phyloP scores from a whole-genome alignment of 2,797 vertebrate genomes.

The Danionella dracula region DNA sequence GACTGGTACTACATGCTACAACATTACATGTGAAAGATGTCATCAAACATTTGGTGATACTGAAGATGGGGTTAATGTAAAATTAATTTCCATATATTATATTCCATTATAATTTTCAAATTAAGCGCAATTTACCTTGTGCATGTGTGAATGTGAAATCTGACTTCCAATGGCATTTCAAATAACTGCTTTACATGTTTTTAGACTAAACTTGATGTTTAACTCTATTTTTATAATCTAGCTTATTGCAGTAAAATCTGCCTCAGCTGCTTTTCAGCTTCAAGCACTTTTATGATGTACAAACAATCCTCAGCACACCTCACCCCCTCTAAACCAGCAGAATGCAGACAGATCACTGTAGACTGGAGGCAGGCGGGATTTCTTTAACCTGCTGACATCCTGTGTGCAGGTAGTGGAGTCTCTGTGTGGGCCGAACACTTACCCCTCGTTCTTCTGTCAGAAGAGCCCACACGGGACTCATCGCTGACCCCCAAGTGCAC shows the following conservation, averaged over 20 bases:
- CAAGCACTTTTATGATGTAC: conserved; percentile 11
- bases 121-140: too few relatives aligned
- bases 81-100: too few relatives aligned
- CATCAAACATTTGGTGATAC: too few relatives aligned
- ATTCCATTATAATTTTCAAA: too few relatives aligned
- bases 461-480: conserved; percentile 34
- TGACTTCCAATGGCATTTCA: too few relatives aligned
- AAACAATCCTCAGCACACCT: conserved; percentile 21
- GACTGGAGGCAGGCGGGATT: conserved; percentile 35
- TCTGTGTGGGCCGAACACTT: conserved; percentile 40
- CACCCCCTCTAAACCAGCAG: conserved; percentile 29
- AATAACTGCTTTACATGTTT: too few relatives aligned
- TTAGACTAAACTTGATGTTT: not conserved
- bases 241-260: conserved; percentile 2
- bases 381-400: conserved; percentile 39
- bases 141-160: too few relatives aligned
- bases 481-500: conserved; percentile 51
- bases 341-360: conserved; percentile 37
- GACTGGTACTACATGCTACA: too few relatives aligned
- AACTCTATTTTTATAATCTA: not conserved
- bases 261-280: conserved; percentile 13
- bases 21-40: too few relatives aligned
- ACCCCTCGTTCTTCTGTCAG: conserved; percentile 33
- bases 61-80: too few relatives aligned
- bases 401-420: conserved; percentile 27